Evolutionary conservation across 2,113 vertebrate genomes (phyloP).

Genomic region (Centropus bengalensis): DNA sequence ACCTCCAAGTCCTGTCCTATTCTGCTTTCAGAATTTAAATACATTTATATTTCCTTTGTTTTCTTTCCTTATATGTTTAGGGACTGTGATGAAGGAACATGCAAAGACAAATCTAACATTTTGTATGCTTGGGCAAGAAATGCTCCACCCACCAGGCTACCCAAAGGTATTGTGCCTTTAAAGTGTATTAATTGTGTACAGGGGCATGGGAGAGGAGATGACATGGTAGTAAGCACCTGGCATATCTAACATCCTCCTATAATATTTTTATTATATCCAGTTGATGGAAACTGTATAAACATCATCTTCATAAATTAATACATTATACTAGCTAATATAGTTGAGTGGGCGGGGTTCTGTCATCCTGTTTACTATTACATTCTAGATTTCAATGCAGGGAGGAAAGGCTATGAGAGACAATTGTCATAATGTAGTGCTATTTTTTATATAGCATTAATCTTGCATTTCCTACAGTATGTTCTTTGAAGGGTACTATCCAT

Average conservation of each 20-base stretch:
- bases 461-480: background rate
- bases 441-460: background rate
- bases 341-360: rapidly evolving
- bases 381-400: background rate
- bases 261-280: background rate
- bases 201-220: background rate
- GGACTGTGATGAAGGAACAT: conserved; percentile 94
- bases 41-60: background rate
- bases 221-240: background rate
- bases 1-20: background rate
- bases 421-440: background rate
- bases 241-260: background rate
- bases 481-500: background rate
- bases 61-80: conserved; percentile 66
- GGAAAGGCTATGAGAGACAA: background rate
- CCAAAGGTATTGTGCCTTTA: conserved; percentile 81
- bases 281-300: background rate
- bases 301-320: background rate
- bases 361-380: background rate
- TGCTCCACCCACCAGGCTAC: conserved; percentile 90
- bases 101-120: conserved; percentile 88
- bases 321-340: background rate
- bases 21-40: background rate
- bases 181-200: background rate
- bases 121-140: conserved; percentile 97